Conservation (phyloP, 2,888 invertebrate genomes). For the Nineta flava region DNA sequence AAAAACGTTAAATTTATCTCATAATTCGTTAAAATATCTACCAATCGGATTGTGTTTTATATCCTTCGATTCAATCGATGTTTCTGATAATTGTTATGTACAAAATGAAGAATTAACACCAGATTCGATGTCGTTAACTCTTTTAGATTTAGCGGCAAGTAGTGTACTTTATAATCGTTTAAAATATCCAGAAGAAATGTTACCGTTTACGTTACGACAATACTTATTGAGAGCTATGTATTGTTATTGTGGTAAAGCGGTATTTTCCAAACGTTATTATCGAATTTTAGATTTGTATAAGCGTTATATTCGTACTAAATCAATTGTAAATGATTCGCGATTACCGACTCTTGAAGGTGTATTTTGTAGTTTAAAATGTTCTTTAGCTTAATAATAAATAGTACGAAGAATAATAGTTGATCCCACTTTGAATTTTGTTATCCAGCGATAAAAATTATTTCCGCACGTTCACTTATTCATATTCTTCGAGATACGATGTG, state of each 20-base stretch:
- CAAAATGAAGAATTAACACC: conserved; percentile 12
- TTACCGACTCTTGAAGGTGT: neutral
- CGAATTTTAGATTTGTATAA: neutral
- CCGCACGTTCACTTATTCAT: too few species aligned
- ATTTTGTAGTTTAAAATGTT: neutral
- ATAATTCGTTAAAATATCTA: conserved; percentile 34
- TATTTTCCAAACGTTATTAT: neutral
- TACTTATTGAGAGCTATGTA: conserved; percentile 43
- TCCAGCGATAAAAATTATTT: too few species aligned
- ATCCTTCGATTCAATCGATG: conserved; percentile 35
- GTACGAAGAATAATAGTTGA: too few species aligned
- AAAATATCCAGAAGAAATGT: conserved; percentile 35
- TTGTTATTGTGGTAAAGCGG: conserved; percentile 35
- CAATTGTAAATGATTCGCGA: neutral
- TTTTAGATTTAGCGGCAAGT: conserved; percentile 38
- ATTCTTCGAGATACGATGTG: too few species aligned
- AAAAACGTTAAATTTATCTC: conserved; percentile 36
- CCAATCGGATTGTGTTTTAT: conserved; percentile 44
- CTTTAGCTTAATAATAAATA: too few species aligned
- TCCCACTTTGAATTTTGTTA: too few species aligned
- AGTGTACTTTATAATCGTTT: conserved; percentile 34
- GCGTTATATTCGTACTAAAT: neutral
- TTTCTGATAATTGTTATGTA: conserved; percentile 39
- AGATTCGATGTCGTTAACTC: conserved; percentile 25
- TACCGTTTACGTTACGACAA: conserved; percentile 41